These are phyloP conservation scores for Paradisaea rubra DNA, from an alignment of 2,113 vertebrate species.

Conservation along the genomic window DNA sequence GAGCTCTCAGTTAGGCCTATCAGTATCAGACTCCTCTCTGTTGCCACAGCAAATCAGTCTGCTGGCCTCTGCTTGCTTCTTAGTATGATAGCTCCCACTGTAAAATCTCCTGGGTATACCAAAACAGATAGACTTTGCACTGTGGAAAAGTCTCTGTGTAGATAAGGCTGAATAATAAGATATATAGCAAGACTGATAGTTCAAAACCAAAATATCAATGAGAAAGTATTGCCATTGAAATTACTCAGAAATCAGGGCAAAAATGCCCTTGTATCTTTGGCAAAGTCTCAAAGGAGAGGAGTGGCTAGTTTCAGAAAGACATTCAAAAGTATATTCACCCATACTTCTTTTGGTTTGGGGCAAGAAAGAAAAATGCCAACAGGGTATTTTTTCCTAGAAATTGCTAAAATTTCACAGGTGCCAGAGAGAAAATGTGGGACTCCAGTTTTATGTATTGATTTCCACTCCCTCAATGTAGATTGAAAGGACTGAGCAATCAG, in stretches of 20 bases:
- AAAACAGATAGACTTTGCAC: background rate
- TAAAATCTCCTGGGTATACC: background rate
- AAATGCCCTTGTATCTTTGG: rapidly evolving
- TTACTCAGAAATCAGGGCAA: background rate
- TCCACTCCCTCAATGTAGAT: background rate
- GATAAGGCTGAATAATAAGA: background rate
- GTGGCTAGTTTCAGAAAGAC: background rate
- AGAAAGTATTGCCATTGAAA: background rate
- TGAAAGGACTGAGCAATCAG: background rate
- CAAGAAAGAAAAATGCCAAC: background rate
- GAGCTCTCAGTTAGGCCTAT: background rate
- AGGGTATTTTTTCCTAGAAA: background rate
- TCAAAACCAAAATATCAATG: background rate
- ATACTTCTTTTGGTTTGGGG: background rate
- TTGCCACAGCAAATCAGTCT: background rate
- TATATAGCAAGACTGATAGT: background rate
- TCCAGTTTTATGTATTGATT: background rate
- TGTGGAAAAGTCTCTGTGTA: background rate
- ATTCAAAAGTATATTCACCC: background rate
- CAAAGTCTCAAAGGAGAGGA: background rate
- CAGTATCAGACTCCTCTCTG: background rate
- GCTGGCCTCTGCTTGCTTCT: background rate
- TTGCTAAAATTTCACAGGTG: background rate
- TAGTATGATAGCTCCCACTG: background rate
- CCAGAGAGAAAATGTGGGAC: background rate